Conservation (phyloP, 1,140 invertebrate genomes). For the Tribolium madens region DNA sequence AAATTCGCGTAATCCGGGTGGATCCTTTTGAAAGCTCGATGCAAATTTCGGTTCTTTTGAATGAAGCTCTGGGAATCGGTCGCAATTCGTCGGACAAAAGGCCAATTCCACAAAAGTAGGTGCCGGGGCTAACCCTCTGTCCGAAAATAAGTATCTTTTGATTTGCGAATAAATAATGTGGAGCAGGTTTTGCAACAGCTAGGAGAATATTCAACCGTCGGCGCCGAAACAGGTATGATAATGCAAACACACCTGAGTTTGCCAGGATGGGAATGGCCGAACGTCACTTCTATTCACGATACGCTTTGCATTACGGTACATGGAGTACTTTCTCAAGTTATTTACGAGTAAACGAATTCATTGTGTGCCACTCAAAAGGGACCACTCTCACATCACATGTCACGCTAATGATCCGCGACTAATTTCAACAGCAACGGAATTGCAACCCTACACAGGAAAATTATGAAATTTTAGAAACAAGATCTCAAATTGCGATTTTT, state of each 20-base stretch:
- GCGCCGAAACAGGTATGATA: slow-evolving; percentile 42
- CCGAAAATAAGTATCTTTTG: slow-evolving; percentile 36
- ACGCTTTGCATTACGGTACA: slow-evolving; percentile 41
- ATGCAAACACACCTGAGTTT: slow-evolving; percentile 45
- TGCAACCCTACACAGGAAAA: not conserved
- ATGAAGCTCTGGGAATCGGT: slow-evolving; percentile 8
- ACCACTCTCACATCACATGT: slow-evolving; percentile 12
- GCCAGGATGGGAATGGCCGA: slow-evolving; percentile 40
- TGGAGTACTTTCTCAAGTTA: slow-evolving; percentile 44
- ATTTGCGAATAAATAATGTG: slow-evolving; percentile 41
- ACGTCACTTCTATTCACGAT: slow-evolving; percentile 29
- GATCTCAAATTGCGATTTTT: too few species aligned
- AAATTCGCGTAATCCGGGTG: not conserved
- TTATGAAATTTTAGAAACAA: not conserved
- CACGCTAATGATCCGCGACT: slow-evolving; percentile 33
- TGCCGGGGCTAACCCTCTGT: slow-evolving; percentile 13
- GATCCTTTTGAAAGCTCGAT: slow-evolving; percentile 6
- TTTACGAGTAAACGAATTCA: slow-evolving; percentile 45
- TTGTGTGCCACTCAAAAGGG: slow-evolving; percentile 31
- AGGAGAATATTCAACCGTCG: slow-evolving; percentile 31
- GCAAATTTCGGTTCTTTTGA: slow-evolving; percentile 21
- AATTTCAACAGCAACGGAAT: slow-evolving; percentile 33
- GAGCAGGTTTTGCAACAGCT: slow-evolving; percentile 40
- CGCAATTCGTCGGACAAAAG: slow-evolving; percentile 28
- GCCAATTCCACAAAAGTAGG: slow-evolving; percentile 35